Evolutionary conservation across 2,113 vertebrate genomes (phyloP).

Genomic region (Elgaria multicarinata): DNA sequence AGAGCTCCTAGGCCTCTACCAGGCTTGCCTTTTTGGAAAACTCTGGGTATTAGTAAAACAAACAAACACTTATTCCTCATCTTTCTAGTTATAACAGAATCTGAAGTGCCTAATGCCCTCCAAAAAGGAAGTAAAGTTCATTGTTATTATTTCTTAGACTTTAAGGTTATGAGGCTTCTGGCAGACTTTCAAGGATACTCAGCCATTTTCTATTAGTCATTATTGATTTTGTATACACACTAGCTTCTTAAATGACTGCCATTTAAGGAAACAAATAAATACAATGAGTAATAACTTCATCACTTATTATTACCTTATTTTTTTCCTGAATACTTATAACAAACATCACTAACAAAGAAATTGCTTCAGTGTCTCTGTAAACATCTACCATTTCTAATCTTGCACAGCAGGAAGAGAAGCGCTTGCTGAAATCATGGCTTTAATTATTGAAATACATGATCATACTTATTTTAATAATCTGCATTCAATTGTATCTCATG

Average conservation of each 20-base stretch:
- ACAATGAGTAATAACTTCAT: constrained; percentile 13
- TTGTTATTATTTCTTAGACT: not conserved
- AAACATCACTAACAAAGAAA: constrained; percentile 10
- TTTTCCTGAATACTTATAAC: constrained; percentile 26
- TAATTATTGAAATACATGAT: constrained; percentile 35
- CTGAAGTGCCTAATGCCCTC: not conserved
- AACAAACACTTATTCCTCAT: not conserved
- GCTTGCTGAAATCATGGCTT: constrained; percentile 39
- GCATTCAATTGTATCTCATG: constrained; percentile 43
- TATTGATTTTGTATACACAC: not conserved
- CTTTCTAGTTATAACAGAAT: not conserved
- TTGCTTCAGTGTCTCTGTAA: constrained; percentile 42
- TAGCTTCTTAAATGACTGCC: not conserved
- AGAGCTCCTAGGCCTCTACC: not conserved
- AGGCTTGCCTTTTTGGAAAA: not conserved
- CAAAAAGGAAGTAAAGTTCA: not conserved
- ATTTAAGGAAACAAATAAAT: constrained; percentile 19
- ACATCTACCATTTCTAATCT: constrained; percentile 20
- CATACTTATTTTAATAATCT: constrained; percentile 32
- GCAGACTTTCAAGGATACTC: not conserved
- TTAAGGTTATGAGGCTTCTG: not conserved
- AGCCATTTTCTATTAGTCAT: not conserved
- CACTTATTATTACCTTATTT: constrained; percentile 27
- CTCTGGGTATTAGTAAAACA: not conserved
- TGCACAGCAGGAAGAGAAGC: constrained; percentile 35